Base-by-base conservation (phyloP, 1,140 invertebrate genomes). In the Heliconius nattereri region DNA sequence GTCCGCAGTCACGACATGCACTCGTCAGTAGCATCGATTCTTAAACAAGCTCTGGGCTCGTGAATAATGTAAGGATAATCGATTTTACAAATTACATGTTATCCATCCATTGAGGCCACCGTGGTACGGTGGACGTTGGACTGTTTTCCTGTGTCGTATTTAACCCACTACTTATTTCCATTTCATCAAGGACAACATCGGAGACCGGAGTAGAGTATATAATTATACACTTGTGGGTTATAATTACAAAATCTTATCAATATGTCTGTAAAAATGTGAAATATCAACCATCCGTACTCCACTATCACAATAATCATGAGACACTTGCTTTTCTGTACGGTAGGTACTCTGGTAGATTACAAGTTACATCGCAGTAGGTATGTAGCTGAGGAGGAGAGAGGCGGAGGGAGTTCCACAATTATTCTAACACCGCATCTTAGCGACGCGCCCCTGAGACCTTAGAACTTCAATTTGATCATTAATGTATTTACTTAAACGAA, bases 21-120 rank as follows among this genome's bases (percentile, higher is more conserved):
- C 71, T 72, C 76, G 60, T 78, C 71, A 73, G 40, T 78, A n/a
- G 70, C 20, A 76, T 71, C 75, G 75, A 71, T 76, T 71, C 54
- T 1, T 29, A 66, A 66, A 66, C 2, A 29, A 29, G 26, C 60
- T 66, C 29, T 13, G 60, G 9, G 11, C 29, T 66, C 60, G 26
- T 66, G 23, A 66, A 66, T 66, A 66, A 29, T 66, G 3, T 26
- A 13, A 66, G 29, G 1, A 20, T 20, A 52, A 52, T 52, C 49
- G 49, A 45, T 52, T 20, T 19, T 52, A 52, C 49, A 19, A 20
- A 7, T 52, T 8, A 52, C 19, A 52, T 45, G 40, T 16, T 45
- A 45, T 45, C 40, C 40, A 45, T 45, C 40, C 40, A 13, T 45
- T 45, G 40, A 45, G 13, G 13, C 2, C 11, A 40, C 13, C 13